Conservation (phyloP, 2,797 vertebrate species). For the Acanthiza pusilla region DNA sequence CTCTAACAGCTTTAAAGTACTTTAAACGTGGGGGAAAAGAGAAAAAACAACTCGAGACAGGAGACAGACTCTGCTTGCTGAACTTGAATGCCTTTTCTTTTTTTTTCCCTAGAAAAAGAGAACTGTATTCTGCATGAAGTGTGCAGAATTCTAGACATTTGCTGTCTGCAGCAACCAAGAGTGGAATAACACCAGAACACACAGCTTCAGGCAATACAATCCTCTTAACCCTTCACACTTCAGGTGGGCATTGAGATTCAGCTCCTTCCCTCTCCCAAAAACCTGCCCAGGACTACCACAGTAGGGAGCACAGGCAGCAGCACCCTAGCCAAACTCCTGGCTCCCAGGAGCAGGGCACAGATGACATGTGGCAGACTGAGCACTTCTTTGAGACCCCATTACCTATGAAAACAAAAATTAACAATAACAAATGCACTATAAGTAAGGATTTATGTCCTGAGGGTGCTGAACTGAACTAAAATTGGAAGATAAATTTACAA, state of each 20-base stretch:
- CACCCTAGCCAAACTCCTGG: not conserved
- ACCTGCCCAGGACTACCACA: not conserved
- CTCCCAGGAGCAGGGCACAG: not conserved
- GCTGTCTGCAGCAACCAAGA: not conserved
- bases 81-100: not conserved
- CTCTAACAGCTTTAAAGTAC: not conserved
- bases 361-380: rapidly evolving
- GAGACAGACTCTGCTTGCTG: not conserved
- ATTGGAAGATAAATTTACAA: not conserved
- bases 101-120: not conserved
- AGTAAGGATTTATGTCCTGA: not conserved
- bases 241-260: not conserved
- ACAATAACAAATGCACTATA: not conserved
- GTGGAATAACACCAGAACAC: not conserved
- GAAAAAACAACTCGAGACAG: not conserved
- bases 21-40: not conserved
- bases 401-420: not conserved
- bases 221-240: not conserved
- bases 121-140: not conserved
- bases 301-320: not conserved
- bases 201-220: not conserved
- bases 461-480: not conserved
- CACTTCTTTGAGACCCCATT: not conserved
- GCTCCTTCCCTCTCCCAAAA: not conserved
- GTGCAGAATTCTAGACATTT: not conserved